Evolutionary conservation across 2,888 invertebrate species (phyloP).

Genomic region (Cyaniris semiargus): DNA sequence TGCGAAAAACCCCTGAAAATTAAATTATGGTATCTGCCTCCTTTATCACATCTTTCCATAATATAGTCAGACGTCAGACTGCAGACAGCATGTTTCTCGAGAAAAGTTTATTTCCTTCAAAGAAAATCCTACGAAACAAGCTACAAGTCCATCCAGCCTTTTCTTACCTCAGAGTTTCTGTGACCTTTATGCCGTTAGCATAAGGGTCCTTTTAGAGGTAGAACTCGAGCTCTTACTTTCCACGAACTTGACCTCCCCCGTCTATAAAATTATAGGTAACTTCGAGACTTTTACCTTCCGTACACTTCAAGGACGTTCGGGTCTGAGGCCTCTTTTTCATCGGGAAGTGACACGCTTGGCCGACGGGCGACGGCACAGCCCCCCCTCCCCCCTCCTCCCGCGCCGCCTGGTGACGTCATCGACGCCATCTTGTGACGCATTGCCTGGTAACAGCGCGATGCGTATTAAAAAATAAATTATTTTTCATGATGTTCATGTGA

Average conservation of each 20-base stretch:
- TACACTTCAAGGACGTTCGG: conserved; percentile 67
- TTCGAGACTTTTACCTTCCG: conserved; percentile 54
- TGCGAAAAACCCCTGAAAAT: too few species aligned
- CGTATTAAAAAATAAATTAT: conserved; percentile 31
- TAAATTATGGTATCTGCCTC: too few species aligned
- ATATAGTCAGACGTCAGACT: not conserved
- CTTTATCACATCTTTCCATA: not conserved
- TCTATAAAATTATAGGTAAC: conserved; percentile 21
- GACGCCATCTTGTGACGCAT: conserved; percentile 77
- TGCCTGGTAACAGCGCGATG: conserved; percentile 62
- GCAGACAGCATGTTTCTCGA: not conserved
- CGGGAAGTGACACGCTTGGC: conserved; percentile 74
- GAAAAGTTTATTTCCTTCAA: not conserved
- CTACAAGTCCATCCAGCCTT: not conserved
- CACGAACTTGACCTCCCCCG: conserved; percentile 12
- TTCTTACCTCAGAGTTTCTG: not conserved
- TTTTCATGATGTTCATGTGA: not conserved
- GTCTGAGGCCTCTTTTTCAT: conserved; percentile 69
- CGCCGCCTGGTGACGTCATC: conserved; percentile 67
- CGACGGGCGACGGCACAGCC: conserved; percentile 63
- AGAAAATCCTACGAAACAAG: not conserved
- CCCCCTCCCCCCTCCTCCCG: conserved; percentile 55
- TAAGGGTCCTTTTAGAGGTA: not conserved
- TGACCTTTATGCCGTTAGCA: not conserved
- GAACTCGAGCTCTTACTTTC: not conserved